Evolutionary conservation across 2,888 invertebrate species (phyloP), one percentile per base, ranked within the genome.

Genomic region (Cylloceria caligata): DNA sequence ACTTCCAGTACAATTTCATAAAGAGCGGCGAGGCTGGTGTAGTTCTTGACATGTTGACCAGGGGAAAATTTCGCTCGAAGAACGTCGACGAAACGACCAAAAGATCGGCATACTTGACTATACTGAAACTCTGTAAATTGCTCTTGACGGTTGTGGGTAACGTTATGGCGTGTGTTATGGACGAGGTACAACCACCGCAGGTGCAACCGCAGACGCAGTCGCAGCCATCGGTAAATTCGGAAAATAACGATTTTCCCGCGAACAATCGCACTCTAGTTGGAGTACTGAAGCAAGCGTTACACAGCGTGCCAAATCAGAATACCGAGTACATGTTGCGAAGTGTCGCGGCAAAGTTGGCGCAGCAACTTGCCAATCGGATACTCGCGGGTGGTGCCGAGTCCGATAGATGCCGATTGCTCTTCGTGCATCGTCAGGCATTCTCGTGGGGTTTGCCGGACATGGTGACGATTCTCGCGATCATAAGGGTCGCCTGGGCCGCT

Each of bases 111-210:
- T 98, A 97, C 93, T 94, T 98, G 89, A 96, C 97, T 60, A 96
- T 98, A 85, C 94, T 99, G 88, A 97, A 97, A 91, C 94, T 99
- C 86, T 96, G 97, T 86, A 99, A 99, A 93, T 93, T 99, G 80
- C 95, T 98, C 88, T 93, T 99, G 71, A 97, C 97, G 39, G 96
- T 98, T 7, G 95, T 98, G 82, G 98, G 97, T 9, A 96, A 97
- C 89, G 95, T 97, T 24, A 94, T 96, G 93, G 96, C 96, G 52
- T 94, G 93, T 85, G 94, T 94, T 2, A 94, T 94, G 93, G 93
- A 94, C 91, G 91, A 95, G 92, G 91, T 95, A 89, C 93, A 94
- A 90, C 90, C 93, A 93, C 89, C 94, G 60, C 89, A 13, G 27
- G 6, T 27, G 27, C 13, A 24, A 5, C 13, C 55, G 30, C 27